Evolutionary conservation across 2,797 vertebrate species (phyloP).

Genomic region (Melanotaenia boesemani): DNA sequence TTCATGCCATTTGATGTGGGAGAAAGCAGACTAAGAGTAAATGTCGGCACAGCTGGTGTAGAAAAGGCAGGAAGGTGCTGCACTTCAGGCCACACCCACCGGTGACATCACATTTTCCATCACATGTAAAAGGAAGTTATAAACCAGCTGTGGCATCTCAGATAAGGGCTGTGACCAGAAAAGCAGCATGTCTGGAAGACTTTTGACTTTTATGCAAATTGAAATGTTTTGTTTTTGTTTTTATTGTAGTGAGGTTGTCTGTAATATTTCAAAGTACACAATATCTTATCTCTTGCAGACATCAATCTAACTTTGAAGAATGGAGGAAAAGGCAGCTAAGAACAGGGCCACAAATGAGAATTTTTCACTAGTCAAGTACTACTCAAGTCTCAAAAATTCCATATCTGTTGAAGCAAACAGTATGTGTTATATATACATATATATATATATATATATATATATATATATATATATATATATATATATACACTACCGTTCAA

Average conservation of each 20-base stretch:
- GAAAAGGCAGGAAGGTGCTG: neutral
- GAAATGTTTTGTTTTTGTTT: neutral
- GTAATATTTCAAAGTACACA: too few relatives aligned
- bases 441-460: too few relatives aligned
- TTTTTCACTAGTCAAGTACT: too few relatives aligned
- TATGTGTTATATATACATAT: too few relatives aligned
- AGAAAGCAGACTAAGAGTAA: conserved; percentile 13
- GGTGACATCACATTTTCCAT: conserved; percentile 43
- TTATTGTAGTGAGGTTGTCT: neutral
- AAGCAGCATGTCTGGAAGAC: conserved; percentile 13
- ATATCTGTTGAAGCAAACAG: too few relatives aligned
- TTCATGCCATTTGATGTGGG: conserved; percentile 34
- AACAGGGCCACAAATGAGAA: too few relatives aligned
- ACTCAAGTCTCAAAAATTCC: too few relatives aligned
- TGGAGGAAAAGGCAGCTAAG: too few relatives aligned
- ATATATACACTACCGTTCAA: too few relatives aligned
- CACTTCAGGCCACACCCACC: conserved; percentile 26
- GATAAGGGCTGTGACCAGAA: conserved; percentile 4
- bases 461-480: too few relatives aligned
- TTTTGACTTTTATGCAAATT: neutral
- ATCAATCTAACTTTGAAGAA: too few relatives aligned
- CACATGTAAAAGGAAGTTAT: conserved; percentile 1
- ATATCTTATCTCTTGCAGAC: too few relatives aligned
- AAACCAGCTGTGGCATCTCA: conserved; percentile 23
- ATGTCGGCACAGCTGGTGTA: conserved; percentile 44